These are phyloP conservation scores for Carettochelys insculpta DNA, from an alignment of 2,113 vertebrate genomes.

Conservation along the genomic window DNA sequence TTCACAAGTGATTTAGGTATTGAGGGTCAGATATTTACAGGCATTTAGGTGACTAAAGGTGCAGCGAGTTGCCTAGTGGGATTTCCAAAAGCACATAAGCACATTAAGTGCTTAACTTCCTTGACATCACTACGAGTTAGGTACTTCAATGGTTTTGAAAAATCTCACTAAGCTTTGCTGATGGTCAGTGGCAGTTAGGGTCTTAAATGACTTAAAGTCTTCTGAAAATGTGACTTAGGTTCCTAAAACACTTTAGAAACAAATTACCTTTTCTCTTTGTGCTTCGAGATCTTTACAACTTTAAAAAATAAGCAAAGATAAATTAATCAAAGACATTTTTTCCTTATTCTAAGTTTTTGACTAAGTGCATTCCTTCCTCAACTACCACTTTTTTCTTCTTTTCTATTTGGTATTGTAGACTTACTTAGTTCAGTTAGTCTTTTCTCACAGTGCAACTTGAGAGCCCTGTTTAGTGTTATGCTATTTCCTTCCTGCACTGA, in stretches of 20 bases:
- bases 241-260: not conserved
- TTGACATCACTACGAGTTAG: rapidly evolving
- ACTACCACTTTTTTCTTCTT: not conserved
- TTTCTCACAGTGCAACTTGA: constrained; percentile 65
- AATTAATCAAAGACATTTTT: not conserved
- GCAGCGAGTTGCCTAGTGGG: not conserved
- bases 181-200: not conserved
- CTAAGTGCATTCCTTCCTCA: not conserved
- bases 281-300: not conserved
- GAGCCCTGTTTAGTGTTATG: constrained; percentile 50
- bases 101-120: not conserved
- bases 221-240: not conserved
- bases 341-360: not conserved
- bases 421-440: not conserved
- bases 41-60: not conserved
- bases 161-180: not conserved
- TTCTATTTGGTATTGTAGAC: not conserved
- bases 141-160: rapidly evolving
- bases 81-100: not conserved
- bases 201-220: not conserved
- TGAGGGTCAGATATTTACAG: not conserved
- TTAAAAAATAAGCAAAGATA: not conserved
- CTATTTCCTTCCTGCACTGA: constrained; percentile 63
- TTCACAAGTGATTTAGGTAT: not conserved
- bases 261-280: rapidly evolving